These are phyloP conservation scores for Hydractinia echinata DNA, from an alignment of 30 jellyfish, hydroid and myxozoan genomes.

Conservation along the genomic window DNA sequence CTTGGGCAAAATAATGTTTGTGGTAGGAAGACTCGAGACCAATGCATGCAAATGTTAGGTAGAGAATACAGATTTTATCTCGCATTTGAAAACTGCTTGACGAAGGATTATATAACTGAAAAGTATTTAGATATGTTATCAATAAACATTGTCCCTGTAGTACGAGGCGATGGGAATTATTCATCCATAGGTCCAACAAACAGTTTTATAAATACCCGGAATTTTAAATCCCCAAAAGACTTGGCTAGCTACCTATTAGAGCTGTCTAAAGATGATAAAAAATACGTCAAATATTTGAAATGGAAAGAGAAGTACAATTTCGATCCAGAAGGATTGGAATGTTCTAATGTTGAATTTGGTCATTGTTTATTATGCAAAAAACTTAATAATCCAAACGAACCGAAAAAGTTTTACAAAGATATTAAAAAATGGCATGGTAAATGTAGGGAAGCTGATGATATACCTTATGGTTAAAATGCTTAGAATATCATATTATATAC, in stretches of 20 bases:
- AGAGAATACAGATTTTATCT: slow-evolving; percentile 48
- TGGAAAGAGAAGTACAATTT: slow-evolving; percentile 27
- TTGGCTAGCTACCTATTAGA: slow-evolving; percentile 46
- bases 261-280: slow-evolving; percentile 26
- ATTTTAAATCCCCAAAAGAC: slow-evolving; percentile 40
- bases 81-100: slow-evolving; percentile 48
- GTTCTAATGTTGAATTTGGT: background rate
- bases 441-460: background rate
- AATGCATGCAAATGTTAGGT: slow-evolving; percentile 15
- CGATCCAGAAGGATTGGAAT: background rate
- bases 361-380: slow-evolving; percentile 2
- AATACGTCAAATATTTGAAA: slow-evolving; percentile 34
- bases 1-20: slow-evolving; percentile 41
- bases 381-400: background rate
- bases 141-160: slow-evolving; percentile 63
- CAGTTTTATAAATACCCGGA: slow-evolving; percentile 36
- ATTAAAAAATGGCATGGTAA: slow-evolving; percentile 14
- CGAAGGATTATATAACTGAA: slow-evolving; percentile 67
- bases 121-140: slow-evolving; percentile 54
- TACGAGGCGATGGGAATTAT: slow-evolving; percentile 52
- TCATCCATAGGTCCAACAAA: slow-evolving; percentile 31
- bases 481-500: too few species aligned
- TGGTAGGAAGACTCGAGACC: slow-evolving; percentile 21
- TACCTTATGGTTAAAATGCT: background rate
- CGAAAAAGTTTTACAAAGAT: background rate